Conservation (phyloP, 2,888 invertebrate genomes). For the Leucoma salicis region DNA sequence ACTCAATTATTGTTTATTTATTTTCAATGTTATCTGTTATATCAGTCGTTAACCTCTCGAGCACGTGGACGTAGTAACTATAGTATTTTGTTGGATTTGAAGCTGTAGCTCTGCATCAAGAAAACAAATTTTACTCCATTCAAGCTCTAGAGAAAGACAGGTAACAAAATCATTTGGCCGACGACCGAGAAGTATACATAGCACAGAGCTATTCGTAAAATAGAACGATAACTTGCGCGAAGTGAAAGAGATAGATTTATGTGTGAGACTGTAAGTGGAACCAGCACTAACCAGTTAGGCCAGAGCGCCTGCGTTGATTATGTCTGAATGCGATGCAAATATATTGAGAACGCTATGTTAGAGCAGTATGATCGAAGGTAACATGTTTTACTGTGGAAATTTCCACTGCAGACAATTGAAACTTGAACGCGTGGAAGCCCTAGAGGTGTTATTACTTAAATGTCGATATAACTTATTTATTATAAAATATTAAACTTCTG, state of each 20-base stretch:
- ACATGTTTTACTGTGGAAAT: constrained; percentile 79
- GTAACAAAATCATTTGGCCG: constrained; percentile 77
- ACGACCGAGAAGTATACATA: constrained; percentile 82
- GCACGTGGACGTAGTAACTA: constrained; percentile 75
- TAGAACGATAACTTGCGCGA: constrained; percentile 70
- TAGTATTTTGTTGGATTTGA: constrained; percentile 79
- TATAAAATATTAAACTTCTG: too few species aligned
- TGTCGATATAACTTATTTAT: constrained; percentile 29
- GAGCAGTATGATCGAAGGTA: constrained; percentile 64
- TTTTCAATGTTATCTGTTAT: constrained; percentile 70
- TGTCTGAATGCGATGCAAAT: constrained; percentile 54
- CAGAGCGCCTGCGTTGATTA: constrained; percentile 76
- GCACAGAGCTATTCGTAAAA: constrained; percentile 81
- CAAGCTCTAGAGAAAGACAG: constrained; percentile 82
- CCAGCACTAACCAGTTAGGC: constrained; percentile 62
- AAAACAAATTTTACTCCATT: constrained; percentile 77
- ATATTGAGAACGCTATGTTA: constrained; percentile 42
- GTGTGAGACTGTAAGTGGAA: constrained; percentile 41
- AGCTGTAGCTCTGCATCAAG: constrained; percentile 79
- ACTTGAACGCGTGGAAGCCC: constrained; percentile 65
- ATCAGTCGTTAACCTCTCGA: constrained; percentile 76
- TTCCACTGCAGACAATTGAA: constrained; percentile 81
- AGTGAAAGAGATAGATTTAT: constrained; percentile 63
- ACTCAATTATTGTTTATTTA: constrained; percentile 66
- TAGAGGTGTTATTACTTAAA: constrained; percentile 44